Percentiles rank a stretch among this genome's conserved stretches.
These are phyloP conservation scores for Anseranas semipalmata DNA, from an alignment of 2,113 vertebrate genomes.

Conservation along the genomic window DNA sequence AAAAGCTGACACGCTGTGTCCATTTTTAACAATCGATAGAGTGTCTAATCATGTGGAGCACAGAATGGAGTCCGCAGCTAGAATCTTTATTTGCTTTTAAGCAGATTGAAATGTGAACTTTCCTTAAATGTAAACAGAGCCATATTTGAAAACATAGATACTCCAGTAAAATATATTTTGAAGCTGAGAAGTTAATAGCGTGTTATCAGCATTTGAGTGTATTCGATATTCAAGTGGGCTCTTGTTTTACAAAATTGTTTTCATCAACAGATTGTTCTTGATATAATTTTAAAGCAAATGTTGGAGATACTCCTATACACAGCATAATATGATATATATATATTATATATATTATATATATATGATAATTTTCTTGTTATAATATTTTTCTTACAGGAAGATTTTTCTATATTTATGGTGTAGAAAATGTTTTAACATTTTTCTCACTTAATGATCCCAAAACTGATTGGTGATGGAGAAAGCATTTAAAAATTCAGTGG, in stretches of 20 bases:
- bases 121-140: neutral
- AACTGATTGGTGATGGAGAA: neutral
- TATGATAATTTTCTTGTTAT: neutral
- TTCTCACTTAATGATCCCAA: neutral
- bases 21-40: constrained; percentile 7
- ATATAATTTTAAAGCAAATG: neutral
- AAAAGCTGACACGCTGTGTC: constrained; percentile 11
- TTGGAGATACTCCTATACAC: neutral
- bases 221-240: neutral
- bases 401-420: neutral
- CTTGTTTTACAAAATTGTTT: neutral
- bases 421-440: neutral
- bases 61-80: neutral
- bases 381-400: neutral
- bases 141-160: neutral
- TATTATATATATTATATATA: too few species aligned
- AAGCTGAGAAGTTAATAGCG: neutral
- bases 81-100: constrained; percentile 4
- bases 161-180: neutral
- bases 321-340: too few species aligned
- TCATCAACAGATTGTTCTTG: neutral
- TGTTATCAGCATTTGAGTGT: neutral
- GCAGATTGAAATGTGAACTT: neutral
- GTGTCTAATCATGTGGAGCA: neutral
- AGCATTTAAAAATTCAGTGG: neutral